Base-by-base conservation (phyloP, 2,888 invertebrate genomes). In the Cantharis nigra region DNA sequence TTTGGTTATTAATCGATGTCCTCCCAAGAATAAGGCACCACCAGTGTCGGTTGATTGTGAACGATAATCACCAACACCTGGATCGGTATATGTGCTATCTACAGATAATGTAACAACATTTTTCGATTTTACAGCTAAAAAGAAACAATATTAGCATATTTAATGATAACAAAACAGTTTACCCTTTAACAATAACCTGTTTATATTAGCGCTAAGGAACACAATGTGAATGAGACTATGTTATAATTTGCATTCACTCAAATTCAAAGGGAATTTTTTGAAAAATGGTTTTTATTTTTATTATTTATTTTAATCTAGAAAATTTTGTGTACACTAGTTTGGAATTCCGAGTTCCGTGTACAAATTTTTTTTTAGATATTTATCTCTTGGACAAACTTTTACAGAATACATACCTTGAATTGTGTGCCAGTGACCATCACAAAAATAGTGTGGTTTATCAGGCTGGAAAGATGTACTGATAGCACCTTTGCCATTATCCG, bases 391-490 rank as follows among this genome's bases (percentile, higher is more conserved):
- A 5, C 0, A 13, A 13, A 33, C 10, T 5, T 3, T 33, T 13
- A 33, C 5, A 49, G n/a, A 13, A 62, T 30, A 70, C 70, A 33
- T 87, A 94, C 94, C 93, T 88, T 92, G 91, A 83, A 98, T 95
- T 76, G 91, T 93, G 86, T 99, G 98, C 98, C 98, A 99, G 74
- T 95, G 91, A 70, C 99, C 98, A 88, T 99, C 97, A 86, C 99
- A 99, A 79, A 98, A 91, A 77, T 91, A 90, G 83, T 93, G 92
- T 78, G 92, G 91, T 71, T 92, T 91, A 69, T 91, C 90, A 33
- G 92, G 92, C 72, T 91, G 91, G 87, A 93, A 96, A 20, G 91
- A 92, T 2, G 96, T 94, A 2, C 92, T 92, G 83, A 96, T 94
- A 1, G 94, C 92, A 9, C 97, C 97, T 84, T 92, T 94, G 0